Percentiles rank a stretch among this genome's conserved stretches.
Evolutionary conservation across 2,888 invertebrate species (phyloP).

Genomic region (Drosophila yooni): DNA sequence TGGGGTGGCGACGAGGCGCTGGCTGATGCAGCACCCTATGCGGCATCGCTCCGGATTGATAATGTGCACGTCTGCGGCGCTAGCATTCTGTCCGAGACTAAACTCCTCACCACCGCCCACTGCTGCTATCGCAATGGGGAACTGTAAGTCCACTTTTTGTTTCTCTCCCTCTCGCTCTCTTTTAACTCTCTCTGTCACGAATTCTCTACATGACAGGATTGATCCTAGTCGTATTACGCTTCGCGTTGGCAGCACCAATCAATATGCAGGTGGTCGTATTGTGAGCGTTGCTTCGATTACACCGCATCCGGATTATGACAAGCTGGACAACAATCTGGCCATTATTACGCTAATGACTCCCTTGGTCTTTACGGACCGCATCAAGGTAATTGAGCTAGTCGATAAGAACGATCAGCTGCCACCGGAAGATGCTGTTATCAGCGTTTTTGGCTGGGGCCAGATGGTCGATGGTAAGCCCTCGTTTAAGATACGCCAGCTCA

Average conservation of each 20-base stretch:
- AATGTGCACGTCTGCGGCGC: conserved; percentile 81
- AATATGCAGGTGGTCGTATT: conserved; percentile 79
- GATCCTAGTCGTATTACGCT: conserved; percentile 58
- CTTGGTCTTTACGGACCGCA: conserved; percentile 62
- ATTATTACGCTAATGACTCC: conserved; percentile 66
- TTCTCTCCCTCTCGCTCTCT: no score
- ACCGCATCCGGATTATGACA: conserved; percentile 69
- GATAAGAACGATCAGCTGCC: conserved; percentile 48
- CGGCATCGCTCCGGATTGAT: conserved; percentile 81
- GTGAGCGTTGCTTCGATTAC: conserved; percentile 56
- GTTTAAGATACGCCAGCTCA: conserved; percentile 68
- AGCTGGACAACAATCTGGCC: conserved; percentile 78
- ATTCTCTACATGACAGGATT: conserved; percentile 11
- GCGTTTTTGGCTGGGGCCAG: conserved; percentile 83
- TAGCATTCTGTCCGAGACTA: conserved; percentile 58
- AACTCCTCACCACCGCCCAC: conserved; percentile 82
- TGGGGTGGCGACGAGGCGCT: conserved; percentile 81
- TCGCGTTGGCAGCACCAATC: conserved; percentile 84
- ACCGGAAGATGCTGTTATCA: conserved; percentile 53
- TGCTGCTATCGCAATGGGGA: conserved; percentile 64
- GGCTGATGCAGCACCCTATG: conserved; percentile 76
- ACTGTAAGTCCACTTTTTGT: conserved; percentile 58
- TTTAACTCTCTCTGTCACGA: not conserved
- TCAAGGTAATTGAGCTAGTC: conserved; percentile 68
- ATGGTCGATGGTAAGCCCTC: conserved; percentile 59